Evolutionary conservation across 2,113 vertebrate genomes (phyloP), one percentile per base, ranked within the genome.

Genomic region (Nibea albiflora): DNA sequence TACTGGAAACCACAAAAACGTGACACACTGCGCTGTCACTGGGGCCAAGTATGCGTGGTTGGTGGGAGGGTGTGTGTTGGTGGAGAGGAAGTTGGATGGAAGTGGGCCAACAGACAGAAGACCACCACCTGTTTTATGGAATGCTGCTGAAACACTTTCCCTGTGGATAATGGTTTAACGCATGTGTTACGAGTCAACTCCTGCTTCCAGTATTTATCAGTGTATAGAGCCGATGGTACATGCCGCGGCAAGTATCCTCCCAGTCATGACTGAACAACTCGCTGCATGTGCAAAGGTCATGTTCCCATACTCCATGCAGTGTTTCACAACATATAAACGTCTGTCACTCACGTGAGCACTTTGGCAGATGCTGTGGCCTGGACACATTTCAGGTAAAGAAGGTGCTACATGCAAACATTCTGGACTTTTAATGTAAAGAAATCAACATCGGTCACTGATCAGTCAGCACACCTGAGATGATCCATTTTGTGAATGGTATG

Each of bases 1-100:
- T 81, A 66, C 60, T 65, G 57, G 74, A 4, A 81, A 28, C 22
- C 64, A 62, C 26, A 54, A 56, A 63, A 70, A 35, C 47, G 77
- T 77, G 76, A 80, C 72, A 65, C 31, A 15, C 28, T 46, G 2
- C 49, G 19, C 11, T 3, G 35, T 60, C 46, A 69, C 9, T 19
- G 20, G 61, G n/a, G 54, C 15, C 57, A 10, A 71, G 4, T 7
- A 8, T 28, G 46, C 35, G 7, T 39, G 8, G 35, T 39, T 8
- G 19, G 46, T 63, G n/a, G 16, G 31, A 35, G 31, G 31, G 28
- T 62, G 35, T 63, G 61, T n/a, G n/a, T 2, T 2, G 20, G 20
- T 12, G 1, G 10, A 2, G 3, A 20, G 42, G 42, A 12, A 22
- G 46, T 52, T 19, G n/a, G 7, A 22, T 39, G 11, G 8, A 66